These are phyloP conservation scores for Pachycephala philippinensis DNA, from an alignment of 2,113 vertebrate genomes.

Conservation along the genomic window DNA sequence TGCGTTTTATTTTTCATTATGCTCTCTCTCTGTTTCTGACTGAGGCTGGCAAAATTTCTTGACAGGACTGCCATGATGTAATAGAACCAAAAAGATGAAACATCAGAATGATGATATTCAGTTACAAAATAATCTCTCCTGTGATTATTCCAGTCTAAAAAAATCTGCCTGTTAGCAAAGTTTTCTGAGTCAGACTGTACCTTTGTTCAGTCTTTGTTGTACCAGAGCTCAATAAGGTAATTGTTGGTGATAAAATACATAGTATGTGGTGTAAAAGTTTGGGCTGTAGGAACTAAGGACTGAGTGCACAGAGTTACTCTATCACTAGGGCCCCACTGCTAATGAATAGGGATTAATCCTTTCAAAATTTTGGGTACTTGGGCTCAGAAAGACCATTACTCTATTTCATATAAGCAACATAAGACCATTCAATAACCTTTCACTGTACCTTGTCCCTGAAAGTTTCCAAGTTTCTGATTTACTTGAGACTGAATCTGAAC, in stretches of 20 bases:
- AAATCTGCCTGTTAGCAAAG: neutral
- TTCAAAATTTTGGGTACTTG: neutral
- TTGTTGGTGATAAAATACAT: neutral
- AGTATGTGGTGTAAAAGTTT: neutral
- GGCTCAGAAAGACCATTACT: neutral
- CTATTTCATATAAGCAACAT: neutral
- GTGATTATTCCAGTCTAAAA: neutral
- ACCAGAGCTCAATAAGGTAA: neutral
- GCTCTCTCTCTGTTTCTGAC: neutral
- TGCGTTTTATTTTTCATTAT: slow-evolving; percentile 15
- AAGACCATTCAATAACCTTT: neutral
- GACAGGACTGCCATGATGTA: neutral
- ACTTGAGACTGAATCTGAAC: neutral
- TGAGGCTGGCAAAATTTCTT: neutral
- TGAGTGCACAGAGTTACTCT: neutral
- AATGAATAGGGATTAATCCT: neutral
- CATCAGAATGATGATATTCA: neutral
- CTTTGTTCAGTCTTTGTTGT: neutral
- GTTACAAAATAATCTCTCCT: neutral
- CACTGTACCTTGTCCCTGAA: neutral
- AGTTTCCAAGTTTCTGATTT: neutral
- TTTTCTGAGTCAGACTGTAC: neutral
- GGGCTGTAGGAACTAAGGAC: neutral
- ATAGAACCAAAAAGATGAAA: neutral
- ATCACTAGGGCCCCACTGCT: neutral